Percentiles rank a stretch among this genome's conserved stretches.
These are phyloP conservation scores for Epinephelus moara DNA, from an alignment of 2,113 vertebrate genomes.

Conservation along the genomic window DNA sequence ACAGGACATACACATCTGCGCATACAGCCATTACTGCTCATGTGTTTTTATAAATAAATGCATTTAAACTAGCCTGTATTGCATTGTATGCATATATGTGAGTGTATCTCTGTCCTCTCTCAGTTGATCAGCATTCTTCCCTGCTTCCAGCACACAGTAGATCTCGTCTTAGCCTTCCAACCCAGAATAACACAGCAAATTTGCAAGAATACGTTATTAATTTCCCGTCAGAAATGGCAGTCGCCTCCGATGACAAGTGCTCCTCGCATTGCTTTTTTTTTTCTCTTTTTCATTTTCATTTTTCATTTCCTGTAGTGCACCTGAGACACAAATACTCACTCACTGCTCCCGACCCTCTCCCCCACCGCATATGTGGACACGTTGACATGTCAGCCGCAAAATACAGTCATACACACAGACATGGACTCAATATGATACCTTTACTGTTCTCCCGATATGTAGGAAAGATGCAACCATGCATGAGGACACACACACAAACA, in stretches of 20 bases:
- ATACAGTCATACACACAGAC: conserved; percentile 26
- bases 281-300: conserved; percentile 64
- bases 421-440: not conserved
- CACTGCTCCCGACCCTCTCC: conserved; percentile 18
- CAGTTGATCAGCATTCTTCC: conserved; percentile 55
- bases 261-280: conserved; percentile 45
- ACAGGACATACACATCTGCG: not conserved
- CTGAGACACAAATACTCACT: conserved; percentile 71
- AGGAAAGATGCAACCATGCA: not conserved
- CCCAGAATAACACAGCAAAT: conserved; percentile 75
- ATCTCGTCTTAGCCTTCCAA: conserved; percentile 31
- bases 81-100: not conserved
- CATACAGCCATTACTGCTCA: not conserved
- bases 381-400: conserved; percentile 25
- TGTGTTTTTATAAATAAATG: not conserved
- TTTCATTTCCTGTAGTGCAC: conserved; percentile 81
- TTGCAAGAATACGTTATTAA: conserved; percentile 81
- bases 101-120: not conserved
- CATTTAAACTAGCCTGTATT: not conserved
- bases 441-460: not conserved
- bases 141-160: conserved; percentile 8
- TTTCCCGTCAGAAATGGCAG: conserved; percentile 76
- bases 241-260: conserved; percentile 73
- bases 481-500: not conserved
- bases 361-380: conserved; percentile 4